A percentile compares a stretch with the other conserved stretches of the same genome.
Evolutionary conservation across 1,140 invertebrate species (phyloP).

Genomic region (Drosophila triauraria): DNA sequence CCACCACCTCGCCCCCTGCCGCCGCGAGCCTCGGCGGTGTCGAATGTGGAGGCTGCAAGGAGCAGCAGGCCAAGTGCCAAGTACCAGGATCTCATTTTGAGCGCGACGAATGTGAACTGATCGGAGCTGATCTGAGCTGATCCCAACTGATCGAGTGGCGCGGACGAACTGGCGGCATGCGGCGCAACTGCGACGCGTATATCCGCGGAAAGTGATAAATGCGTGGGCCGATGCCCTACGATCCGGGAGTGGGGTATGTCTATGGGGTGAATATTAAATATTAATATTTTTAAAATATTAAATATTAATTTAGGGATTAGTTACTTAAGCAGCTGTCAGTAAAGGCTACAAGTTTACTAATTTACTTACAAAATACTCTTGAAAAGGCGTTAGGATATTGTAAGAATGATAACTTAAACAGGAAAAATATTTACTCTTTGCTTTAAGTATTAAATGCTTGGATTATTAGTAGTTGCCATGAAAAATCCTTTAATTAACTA

Average conservation of each 20-base stretch:
- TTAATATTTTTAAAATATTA: too few relatives aligned
- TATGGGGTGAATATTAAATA: too few relatives aligned
- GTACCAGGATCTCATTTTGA: slow-evolving; percentile 53
- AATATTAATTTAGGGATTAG: too few relatives aligned
- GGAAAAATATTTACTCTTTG: too few relatives aligned
- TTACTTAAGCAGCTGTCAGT: too few relatives aligned
- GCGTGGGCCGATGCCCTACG: slow-evolving; percentile 54
- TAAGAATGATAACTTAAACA: too few relatives aligned
- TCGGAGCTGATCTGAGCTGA: slow-evolving; percentile 16
- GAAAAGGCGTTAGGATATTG: too few relatives aligned
- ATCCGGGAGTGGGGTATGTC: not conserved
- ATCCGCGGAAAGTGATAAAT: slow-evolving; percentile 55
- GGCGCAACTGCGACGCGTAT: slow-evolving; percentile 53
- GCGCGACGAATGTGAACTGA: slow-evolving; percentile 20
- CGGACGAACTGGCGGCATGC: slow-evolving; percentile 53
- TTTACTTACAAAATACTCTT: too few relatives aligned
- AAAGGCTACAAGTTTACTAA: too few relatives aligned
- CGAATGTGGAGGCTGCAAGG: slow-evolving; percentile 32
- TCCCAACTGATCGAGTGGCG: slow-evolving; percentile 42
- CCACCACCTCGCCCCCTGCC: slow-evolving; percentile 76
- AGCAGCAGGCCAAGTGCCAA: slow-evolving; percentile 45
- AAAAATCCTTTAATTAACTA: too few relatives aligned
- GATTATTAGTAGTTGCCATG: too few relatives aligned
- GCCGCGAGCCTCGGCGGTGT: slow-evolving; percentile 59
- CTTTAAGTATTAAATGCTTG: too few relatives aligned